Evolutionary conservation across 2,797 vertebrate species (phyloP).

Genomic region (Chromis chromis): DNA sequence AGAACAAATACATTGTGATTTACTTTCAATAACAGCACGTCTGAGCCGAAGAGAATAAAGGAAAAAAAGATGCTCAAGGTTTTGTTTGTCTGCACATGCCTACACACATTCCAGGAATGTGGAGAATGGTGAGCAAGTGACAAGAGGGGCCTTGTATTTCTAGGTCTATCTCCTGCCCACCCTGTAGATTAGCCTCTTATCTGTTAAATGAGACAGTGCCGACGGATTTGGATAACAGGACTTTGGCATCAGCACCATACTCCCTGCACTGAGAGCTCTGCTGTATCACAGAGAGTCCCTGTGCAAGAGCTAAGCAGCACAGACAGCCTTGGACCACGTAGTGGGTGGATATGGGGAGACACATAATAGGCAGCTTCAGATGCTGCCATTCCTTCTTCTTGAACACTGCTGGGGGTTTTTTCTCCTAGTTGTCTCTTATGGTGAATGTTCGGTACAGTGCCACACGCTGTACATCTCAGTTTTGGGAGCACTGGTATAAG

Average conservation of each 20-base stretch:
- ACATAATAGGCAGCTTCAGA: conserved; percentile 72
- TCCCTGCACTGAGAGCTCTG: conserved; percentile 64
- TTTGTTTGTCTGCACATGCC: conserved; percentile 77
- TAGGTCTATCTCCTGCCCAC: conserved; percentile 75
- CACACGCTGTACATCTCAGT: too few species aligned
- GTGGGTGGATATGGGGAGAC: conserved; percentile 71
- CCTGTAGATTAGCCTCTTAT: conserved; percentile 83
- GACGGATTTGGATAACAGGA: conserved; percentile 81
- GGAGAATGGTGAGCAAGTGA: conserved; percentile 69
- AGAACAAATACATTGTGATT: conserved; percentile 57
- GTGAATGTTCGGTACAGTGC: too few species aligned
- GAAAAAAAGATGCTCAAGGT: conserved; percentile 54
- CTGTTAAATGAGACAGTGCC: conserved; percentile 83
- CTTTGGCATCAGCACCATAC: conserved; percentile 68
- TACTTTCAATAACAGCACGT: conserved; percentile 39
- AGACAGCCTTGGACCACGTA: conserved; percentile 76
- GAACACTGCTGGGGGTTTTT: conserved; percentile 29
- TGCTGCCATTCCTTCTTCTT: conserved; percentile 54
- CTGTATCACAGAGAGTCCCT: conserved; percentile 70
- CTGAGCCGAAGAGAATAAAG: conserved; percentile 39
- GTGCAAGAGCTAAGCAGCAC: conserved; percentile 63
- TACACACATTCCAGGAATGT: conserved; percentile 80
- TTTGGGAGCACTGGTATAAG: too few species aligned
- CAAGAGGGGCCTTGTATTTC: conserved; percentile 81
- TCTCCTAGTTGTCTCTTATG: conserved; percentile 8